A percentile compares a stretch with the other conserved stretches of the same genome.
phyloP scores from a whole-genome alignment of 2,797 vertebrate species.

The Poecilia gillii region DNA sequence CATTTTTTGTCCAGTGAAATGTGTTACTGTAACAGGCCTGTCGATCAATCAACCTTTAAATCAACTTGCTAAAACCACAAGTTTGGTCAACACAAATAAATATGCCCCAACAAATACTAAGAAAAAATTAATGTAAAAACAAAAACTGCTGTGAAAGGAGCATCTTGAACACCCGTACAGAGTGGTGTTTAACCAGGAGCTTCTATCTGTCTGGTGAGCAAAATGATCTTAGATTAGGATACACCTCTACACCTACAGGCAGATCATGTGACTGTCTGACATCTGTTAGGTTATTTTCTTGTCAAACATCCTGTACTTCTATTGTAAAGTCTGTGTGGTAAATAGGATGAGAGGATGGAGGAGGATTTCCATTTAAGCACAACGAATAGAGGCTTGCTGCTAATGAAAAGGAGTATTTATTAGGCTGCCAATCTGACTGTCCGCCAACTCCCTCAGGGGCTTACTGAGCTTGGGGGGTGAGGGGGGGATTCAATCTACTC shows the following conservation, averaged over 20 bases:
- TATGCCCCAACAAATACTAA: background rate
- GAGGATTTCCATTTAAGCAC: constrained; percentile 61
- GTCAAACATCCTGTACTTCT: constrained; percentile 22
- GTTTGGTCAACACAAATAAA: background rate
- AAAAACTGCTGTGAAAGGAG: background rate
- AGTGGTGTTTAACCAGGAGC: background rate
- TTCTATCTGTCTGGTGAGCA: constrained; percentile 5
- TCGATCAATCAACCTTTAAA: no score
- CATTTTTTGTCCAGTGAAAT: no score
- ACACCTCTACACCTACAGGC: constrained; percentile 5
- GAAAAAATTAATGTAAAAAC: background rate
- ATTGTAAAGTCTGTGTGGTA: constrained; percentile 27
- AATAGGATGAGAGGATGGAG: constrained; percentile 44
- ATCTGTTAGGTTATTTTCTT: background rate
- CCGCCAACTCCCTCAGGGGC: constrained; percentile 53
- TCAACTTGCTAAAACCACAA: no score
- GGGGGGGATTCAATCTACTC: constrained; percentile 27
- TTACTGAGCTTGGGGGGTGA: constrained; percentile 25
- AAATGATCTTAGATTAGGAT: constrained; percentile 12
- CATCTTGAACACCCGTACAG: background rate
- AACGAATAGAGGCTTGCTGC: constrained; percentile 48
- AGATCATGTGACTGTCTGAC: constrained; percentile 4
- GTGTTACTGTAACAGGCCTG: no score
- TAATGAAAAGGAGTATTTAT: constrained; percentile 70
- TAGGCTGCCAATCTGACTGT: constrained; percentile 60